Evolutionary conservation across 2,888 invertebrate genomes (phyloP), one percentile per base, ranked within the genome.

Genomic region (Alentia gelatinosa): DNA sequence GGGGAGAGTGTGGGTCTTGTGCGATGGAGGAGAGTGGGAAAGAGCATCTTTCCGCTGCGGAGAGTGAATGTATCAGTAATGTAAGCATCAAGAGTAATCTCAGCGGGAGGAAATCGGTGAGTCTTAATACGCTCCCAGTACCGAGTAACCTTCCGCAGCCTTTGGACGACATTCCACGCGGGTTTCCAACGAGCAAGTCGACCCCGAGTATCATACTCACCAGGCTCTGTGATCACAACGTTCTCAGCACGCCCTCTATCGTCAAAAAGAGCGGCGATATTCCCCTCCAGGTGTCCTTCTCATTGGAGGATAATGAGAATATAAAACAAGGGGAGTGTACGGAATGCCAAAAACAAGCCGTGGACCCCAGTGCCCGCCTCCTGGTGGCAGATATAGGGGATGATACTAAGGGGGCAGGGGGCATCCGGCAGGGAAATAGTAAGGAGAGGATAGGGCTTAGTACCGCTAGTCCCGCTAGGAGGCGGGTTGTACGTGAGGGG

Each of bases 171-270:
- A 86, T 19, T 19, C 79, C 79, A 12, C 19, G 47, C n/a, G 86
- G 33, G 26, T 86, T 86, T 19, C 86, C 86, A 5, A 50, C 86
- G 30, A 86, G 86, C 42, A 42, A 50, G 23, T 86, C 86, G 3
- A 86, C 86, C 30, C 86, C 86, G 26, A 86, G 86, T 19, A 86
- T 86, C 4, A 19, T 86, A 19, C 86, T 86, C 26, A 86, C 47
- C 42, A 7, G 47, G 12, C 35, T 47, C 15, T 86, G 86, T 86
- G 86, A 86, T 42, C 86, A 86, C 42, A 86, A 42, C n/a, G 86
- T 26, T 0, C 47, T 47, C 3, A 33, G 42, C 19, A 15, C 42
- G 12, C 86, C 42, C 0, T 30, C 19, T 19, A 39, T 35, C 12
- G 79, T 79, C 15, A 35, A 26, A 39, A 35, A 39, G 19, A n/a